phyloP scores from a whole-genome alignment of 2,113 vertebrate genomes.

The Hypocryptadius cinnamomeus region DNA sequence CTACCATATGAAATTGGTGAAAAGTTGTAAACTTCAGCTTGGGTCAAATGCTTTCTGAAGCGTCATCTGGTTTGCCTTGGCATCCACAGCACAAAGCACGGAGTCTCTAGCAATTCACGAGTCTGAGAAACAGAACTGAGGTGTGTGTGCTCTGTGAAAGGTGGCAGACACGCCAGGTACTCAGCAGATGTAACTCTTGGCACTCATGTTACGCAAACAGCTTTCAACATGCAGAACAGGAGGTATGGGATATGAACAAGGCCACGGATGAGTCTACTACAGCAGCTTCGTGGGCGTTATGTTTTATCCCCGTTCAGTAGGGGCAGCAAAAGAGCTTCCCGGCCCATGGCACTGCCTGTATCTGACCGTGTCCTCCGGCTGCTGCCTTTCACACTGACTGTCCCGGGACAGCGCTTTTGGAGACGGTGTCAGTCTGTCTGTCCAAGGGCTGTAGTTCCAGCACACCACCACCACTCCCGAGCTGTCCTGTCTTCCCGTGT shows the following conservation, averaged over 20 bases:
- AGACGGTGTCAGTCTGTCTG: background rate
- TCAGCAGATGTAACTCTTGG: background rate
- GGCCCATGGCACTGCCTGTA: background rate
- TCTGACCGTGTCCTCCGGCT: background rate
- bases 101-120: background rate
- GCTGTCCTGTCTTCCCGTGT: accelerated
- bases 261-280: background rate
- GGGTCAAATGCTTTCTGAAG: background rate
- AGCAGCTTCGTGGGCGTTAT: background rate
- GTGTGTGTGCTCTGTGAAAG: too few species aligned
- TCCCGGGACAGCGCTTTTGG: background rate
- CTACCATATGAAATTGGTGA: background rate
- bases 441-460: background rate
- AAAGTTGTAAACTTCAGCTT: background rate
- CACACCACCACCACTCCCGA: background rate
- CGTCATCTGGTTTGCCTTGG: accelerated
- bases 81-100: background rate
- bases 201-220: background rate
- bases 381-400: background rate
- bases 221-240: background rate
- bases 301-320: background rate
- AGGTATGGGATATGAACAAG: too few species aligned
- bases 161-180: background rate
- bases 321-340: too few species aligned
- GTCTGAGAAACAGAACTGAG: background rate